Conservation (phyloP, 2,888 invertebrate genomes). For the Dascillus cervinus region DNA sequence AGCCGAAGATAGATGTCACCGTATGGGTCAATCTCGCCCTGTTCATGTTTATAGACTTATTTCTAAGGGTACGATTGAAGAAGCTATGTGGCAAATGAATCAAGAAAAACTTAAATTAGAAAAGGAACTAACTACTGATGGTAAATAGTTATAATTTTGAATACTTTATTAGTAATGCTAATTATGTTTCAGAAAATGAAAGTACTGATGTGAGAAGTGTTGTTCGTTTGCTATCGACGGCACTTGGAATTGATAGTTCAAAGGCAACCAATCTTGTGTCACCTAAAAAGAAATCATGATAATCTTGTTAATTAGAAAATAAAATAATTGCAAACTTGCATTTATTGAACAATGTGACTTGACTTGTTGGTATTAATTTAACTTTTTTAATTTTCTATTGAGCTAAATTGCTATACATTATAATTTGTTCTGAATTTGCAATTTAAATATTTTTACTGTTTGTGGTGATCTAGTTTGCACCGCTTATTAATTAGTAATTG, state of each 20-base stretch:
- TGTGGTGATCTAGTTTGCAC: too few species aligned
- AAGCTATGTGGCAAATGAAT: slow-evolving; percentile 84
- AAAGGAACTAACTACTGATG: slow-evolving; percentile 66
- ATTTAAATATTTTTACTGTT: too few species aligned
- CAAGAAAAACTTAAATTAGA: slow-evolving; percentile 88
- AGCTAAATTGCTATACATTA: too few species aligned
- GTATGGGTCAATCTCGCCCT: slow-evolving; percentile 71
- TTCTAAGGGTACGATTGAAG: slow-evolving; percentile 83
- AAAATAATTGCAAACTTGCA: too few species aligned
- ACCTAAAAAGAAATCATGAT: slow-evolving; percentile 26
- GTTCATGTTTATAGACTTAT: slow-evolving; percentile 83
- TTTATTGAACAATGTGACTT: too few species aligned
- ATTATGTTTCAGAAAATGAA: slow-evolving; percentile 55
- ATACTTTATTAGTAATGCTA: slow-evolving; percentile 7
- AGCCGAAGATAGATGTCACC: slow-evolving; percentile 84
- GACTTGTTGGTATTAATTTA: too few species aligned
- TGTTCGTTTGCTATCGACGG: slow-evolving; percentile 70
- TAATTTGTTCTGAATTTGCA: too few species aligned
- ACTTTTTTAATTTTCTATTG: too few species aligned
- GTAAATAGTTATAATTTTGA: slow-evolving; percentile 23
- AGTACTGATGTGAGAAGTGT: slow-evolving; percentile 70
- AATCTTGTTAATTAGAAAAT: too few species aligned
- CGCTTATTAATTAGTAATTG: too few species aligned
- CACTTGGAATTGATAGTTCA: slow-evolving; percentile 53
- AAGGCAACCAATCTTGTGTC: slow-evolving; percentile 33